Percentiles rank a stretch among this genome's conserved stretches.
phyloP scores from a whole-genome alignment of 1,140 invertebrate genomes.

The Heliconius melpomene region DNA sequence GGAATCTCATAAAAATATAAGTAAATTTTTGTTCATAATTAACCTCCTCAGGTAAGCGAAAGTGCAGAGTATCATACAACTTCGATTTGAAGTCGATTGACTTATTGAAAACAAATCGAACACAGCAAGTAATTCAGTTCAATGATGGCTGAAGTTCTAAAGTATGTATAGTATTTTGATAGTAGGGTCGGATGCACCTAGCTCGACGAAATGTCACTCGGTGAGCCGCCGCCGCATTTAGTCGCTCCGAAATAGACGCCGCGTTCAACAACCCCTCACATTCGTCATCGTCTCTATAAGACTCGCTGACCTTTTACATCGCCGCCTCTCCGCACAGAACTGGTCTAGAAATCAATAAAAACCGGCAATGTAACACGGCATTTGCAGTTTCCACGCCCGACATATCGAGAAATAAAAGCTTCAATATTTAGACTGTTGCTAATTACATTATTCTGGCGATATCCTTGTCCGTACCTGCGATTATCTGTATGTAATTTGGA shows the following conservation, averaged over 20 bases:
- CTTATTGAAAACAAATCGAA: not conserved
- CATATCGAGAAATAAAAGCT: not conserved
- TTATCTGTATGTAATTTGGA: slow-evolving; percentile 62
- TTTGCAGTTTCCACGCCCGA: not conserved
- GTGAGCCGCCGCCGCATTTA: slow-evolving; percentile 72
- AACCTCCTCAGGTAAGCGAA: too few relatives aligned
- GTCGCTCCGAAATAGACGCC: slow-evolving; percentile 76
- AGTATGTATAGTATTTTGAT: slow-evolving; percentile 56
- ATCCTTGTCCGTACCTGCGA: slow-evolving; percentile 32
- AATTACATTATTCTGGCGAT: slow-evolving; percentile 41
- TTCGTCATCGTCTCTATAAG: slow-evolving; percentile 65
- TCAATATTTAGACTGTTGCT: slow-evolving; percentile 35
- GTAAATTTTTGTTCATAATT: too few relatives aligned
- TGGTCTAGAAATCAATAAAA: slow-evolving; percentile 37
- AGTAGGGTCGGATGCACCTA: slow-evolving; percentile 74
- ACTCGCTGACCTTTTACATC: slow-evolving; percentile 62
- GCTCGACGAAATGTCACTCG: slow-evolving; percentile 77
- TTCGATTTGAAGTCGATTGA: too few relatives aligned
- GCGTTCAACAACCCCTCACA: slow-evolving; percentile 78
- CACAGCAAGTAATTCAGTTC: not conserved
- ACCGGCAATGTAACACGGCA: slow-evolving; percentile 43
- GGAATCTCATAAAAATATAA: not conserved
- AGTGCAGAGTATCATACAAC: too few relatives aligned
- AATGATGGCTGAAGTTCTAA: slow-evolving; percentile 16
- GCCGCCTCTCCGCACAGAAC: slow-evolving; percentile 41